phyloP scores from a whole-genome alignment of 2,113 vertebrate genomes.

The Hippocampus zosterae region DNA sequence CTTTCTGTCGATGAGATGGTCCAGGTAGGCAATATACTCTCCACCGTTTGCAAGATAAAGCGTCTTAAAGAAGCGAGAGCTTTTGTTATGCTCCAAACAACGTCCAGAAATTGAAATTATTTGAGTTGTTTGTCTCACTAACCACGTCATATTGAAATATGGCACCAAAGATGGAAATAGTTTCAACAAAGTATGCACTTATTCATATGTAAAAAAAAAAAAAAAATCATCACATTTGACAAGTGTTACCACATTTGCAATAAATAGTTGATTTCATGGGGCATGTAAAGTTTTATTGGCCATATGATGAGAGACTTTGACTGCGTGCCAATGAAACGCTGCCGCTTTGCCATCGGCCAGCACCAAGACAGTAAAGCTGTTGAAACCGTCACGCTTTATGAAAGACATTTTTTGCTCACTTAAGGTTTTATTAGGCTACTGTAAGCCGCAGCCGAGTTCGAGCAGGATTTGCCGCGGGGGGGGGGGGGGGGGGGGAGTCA shows the following conservation, averaged over 20 bases:
- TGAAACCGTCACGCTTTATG: conserved; percentile 64
- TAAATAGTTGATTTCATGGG: conserved; percentile 64
- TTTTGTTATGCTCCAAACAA: background rate
- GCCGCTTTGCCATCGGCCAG: conserved; percentile 62
- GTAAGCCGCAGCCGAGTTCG: conserved; percentile 38
- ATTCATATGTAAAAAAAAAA: background rate
- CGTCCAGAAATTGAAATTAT: background rate
- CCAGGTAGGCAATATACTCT: conserved; percentile 51
- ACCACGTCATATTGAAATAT: background rate
- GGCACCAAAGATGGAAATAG: background rate
- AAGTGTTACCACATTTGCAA: conserved; percentile 49
- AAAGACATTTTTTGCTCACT: conserved; percentile 70
- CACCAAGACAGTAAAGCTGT: conserved; percentile 63
- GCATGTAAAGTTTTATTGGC: conserved; percentile 65
- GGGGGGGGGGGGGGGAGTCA: conserved; percentile 45
- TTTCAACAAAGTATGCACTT: background rate
- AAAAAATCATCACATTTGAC: conserved; percentile 56
- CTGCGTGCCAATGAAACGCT: conserved; percentile 50
- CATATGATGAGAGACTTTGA: conserved; percentile 60
- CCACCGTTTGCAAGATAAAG: conserved; percentile 46
- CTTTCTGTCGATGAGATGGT: conserved; percentile 42
- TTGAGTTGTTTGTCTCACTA: no score
- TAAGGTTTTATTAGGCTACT: conserved; percentile 70
- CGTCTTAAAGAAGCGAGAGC: conserved; percentile 8
- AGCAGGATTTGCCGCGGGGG: conserved; percentile 27